phyloP scores from a whole-genome alignment of 2,113 vertebrate genomes.

The Empidonax alnorum region DNA sequence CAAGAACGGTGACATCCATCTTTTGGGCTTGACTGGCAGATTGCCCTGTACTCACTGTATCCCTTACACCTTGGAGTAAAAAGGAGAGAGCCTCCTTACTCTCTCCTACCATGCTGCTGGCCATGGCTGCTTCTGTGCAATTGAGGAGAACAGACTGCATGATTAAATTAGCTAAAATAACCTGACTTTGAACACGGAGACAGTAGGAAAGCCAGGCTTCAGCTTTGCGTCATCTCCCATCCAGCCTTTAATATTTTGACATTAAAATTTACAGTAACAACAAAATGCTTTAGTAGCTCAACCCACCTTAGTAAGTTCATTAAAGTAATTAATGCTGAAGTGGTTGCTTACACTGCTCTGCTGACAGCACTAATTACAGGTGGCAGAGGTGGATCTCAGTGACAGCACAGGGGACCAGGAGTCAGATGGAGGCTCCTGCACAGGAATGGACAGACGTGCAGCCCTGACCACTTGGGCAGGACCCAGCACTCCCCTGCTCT shows the following conservation, averaged over 20 bases:
- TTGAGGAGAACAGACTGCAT: neutral
- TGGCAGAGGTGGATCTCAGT: neutral
- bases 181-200: rapidly evolving
- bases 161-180: neutral
- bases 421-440: neutral
- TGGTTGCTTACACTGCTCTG: slow-evolving; percentile 10
- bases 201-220: neutral
- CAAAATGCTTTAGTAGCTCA: slow-evolving; percentile 31
- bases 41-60: neutral
- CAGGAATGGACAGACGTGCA: neutral
- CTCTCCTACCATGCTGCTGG: neutral
- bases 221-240: neutral
- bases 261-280: slow-evolving; percentile 8
- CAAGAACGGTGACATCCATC: neutral
- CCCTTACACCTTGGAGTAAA: neutral
- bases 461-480: neutral
- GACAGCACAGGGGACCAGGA: neutral
- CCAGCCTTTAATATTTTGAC: neutral
- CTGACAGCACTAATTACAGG: slow-evolving; percentile 30
- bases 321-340: slow-evolving; percentile 54
- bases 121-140: neutral
- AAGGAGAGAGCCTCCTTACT: neutral
- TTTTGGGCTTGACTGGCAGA: neutral
- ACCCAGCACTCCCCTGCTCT: neutral
- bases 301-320: slow-evolving; percentile 47